These are phyloP conservation scores for Danio tinwini DNA, from an alignment of 2,797 vertebrate species.

Conservation along the genomic window DNA sequence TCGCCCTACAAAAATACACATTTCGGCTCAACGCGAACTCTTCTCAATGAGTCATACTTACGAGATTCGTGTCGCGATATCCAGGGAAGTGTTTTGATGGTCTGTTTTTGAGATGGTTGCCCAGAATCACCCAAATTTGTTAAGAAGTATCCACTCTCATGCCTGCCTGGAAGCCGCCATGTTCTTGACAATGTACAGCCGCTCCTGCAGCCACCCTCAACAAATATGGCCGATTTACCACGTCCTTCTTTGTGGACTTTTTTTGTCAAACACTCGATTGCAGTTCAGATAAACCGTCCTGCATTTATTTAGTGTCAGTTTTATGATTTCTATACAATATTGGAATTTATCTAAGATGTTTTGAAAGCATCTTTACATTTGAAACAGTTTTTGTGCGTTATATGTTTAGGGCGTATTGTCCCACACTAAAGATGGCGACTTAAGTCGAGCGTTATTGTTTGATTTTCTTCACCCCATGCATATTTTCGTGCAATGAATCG, in stretches of 20 bases:
- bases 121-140: slow-evolving; percentile 78
- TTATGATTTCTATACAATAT: background rate
- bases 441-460: slow-evolving; percentile 24
- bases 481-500: background rate
- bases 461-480: background rate
- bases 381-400: background rate
- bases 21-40: slow-evolving; percentile 52
- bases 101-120: slow-evolving; percentile 69
- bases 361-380: background rate
- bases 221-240: slow-evolving; percentile 76
- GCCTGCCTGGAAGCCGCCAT: slow-evolving; percentile 97
- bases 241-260: slow-evolving; percentile 36
- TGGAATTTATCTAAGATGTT: background rate
- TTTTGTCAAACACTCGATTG: background rate
- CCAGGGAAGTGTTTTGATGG: slow-evolving; percentile 69
- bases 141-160: slow-evolving; percentile 84
- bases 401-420: slow-evolving; percentile 69
- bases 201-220: slow-evolving; percentile 70
- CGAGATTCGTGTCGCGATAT: slow-evolving; percentile 73
- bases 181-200: slow-evolving; percentile 82
- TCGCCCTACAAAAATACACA: slow-evolving; percentile 76
- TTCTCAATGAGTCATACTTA: slow-evolving; percentile 62
- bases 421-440: slow-evolving; percentile 82
- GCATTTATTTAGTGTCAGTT: background rate
- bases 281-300: background rate